Evolutionary conservation across 2,797 vertebrate genomes (phyloP), one percentile per base, ranked within the genome.

Genomic region (Sebastes diploproa): DNA sequence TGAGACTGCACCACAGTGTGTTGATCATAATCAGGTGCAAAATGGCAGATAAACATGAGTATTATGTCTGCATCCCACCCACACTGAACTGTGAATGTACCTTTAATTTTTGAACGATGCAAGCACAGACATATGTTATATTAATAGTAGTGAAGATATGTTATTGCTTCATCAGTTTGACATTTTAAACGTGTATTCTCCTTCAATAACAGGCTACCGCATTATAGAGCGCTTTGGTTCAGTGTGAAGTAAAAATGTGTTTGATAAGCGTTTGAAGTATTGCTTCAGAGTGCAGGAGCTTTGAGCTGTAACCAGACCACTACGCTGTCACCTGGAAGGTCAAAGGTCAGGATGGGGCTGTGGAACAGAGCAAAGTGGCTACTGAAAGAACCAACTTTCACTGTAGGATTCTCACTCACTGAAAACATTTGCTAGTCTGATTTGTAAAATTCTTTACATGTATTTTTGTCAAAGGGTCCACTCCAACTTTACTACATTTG

Each of bases 251-350:
- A 10, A 59, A n/a, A 7, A 11, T 27, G 14, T 29, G 4, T 62
- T 36, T 6, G 7, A 46, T 50, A 18, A 29, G 50, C 22, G 13
- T 71, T 42, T 74, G 29, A 56, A 61, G 4, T 62, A 22, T 13
- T 23, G 22, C 29, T 46, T 20, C 42, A 18, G 13, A 66, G 54
- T 38, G 56, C 5, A 36, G 6, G 36, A 25, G 3, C 18, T 61
- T 23, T 54, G 65, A 68, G 65, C 56, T 27, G 65, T 36, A 36
- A 61, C 16, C 65, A 77, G 60, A 64, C 25, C 59, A 14, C 32
- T 22, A 20, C 59, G 29, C 50, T 56, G 42, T 74, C 72, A 66
- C 61, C 50, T 56, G 70, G 23, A n/a, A 63, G 58, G 75, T 74
- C 75, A 74, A 74, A 74, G 36, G 75, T 64, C 70, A 73, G 22